Base-by-base conservation (phyloP, 2,797 vertebrate species). In the Echeneis naucrates region DNA sequence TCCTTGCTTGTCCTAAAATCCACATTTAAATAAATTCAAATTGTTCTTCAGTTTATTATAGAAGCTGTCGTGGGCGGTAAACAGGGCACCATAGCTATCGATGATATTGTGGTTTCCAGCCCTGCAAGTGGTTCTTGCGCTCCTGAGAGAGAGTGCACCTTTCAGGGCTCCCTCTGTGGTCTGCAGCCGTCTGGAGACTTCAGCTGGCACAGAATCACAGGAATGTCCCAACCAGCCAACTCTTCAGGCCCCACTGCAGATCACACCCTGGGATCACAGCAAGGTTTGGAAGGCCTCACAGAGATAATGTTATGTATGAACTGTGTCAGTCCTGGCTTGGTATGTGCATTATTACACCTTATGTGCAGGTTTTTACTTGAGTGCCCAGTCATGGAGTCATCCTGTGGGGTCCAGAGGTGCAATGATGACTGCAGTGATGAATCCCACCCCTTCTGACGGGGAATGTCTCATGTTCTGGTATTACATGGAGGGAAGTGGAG, bases 401-500 rank as follows among this genome's bases (percentile, higher is more conserved):
- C 72, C 82, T 8, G 38, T 30, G 5, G 91, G 83, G 4, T 87
- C 88, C 62, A 87, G 44, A 74, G 84, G 54, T 0, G 57, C 83
- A 2, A 82, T 94, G 60, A 54, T 66, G 69, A 93, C 90, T 7
- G 80, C 79, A 11, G 38, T 79, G 54, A 82, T 92, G 82, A 84
- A 90, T 38, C 84, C 92, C 11, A 93, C 93, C 2, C 77, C 88
- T 10, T 42, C 58, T 50, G 82, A 83, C 0, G 92, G 92, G 13
- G 93, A 94, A 68, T 95, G 95, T 69, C 87, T 94, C 27, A 91
- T 91, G 73, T 95, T 95, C 83, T 95, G 93, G 93, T 95, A 93
- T 81, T 86, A 94, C 84, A 95, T 95, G 93, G 89, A 89, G 38
- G 94, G 94, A 53, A 61, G 32, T 30, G 81, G 37, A 12, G 77